Percentiles rank a stretch among this genome's conserved stretches.
Conservation (phyloP, 2,888 invertebrate genomes). For the Oscheius sp. region DNA sequence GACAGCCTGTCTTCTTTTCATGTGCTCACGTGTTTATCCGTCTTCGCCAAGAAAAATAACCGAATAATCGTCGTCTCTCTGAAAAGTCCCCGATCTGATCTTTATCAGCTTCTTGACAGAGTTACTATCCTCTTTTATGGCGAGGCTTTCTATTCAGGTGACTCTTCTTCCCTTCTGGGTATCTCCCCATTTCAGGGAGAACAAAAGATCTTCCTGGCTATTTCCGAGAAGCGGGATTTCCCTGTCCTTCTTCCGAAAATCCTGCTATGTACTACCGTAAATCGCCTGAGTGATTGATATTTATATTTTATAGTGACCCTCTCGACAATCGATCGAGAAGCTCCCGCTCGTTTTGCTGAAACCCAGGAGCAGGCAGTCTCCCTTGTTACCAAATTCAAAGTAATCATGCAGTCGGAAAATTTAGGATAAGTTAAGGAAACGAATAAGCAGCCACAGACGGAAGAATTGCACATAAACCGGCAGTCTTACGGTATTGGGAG, state of each 20-base stretch:
- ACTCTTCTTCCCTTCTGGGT: neutral
- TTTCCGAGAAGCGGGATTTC: slow-evolving; percentile 93
- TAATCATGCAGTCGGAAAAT: neutral
- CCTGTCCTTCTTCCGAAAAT: slow-evolving; percentile 94
- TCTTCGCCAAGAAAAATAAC: slow-evolving; percentile 86
- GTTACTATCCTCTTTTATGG: slow-evolving; percentile 87
- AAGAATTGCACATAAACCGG: slow-evolving; percentile 9
- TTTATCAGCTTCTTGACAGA: slow-evolving; percentile 92
- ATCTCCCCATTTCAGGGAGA: slow-evolving; percentile 80
- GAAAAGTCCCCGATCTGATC: slow-evolving; percentile 92
- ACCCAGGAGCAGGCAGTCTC: slow-evolving; percentile 80
- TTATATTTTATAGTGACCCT: slow-evolving; percentile 79
- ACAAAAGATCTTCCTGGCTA: slow-evolving; percentile 92
- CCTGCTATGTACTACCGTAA: slow-evolving; percentile 96
- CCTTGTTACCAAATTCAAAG: slow-evolving; percentile 45
- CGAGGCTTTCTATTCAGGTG: slow-evolving; percentile 81
- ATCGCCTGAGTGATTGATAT: slow-evolving; percentile 75
- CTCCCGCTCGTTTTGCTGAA: slow-evolving; percentile 89
- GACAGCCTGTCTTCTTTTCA: slow-evolving; percentile 95
- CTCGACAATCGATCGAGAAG: slow-evolving; percentile 84
- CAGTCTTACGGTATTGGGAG: slow-evolving; percentile 24
- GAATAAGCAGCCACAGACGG: neutral
- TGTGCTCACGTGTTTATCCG: slow-evolving; percentile 91
- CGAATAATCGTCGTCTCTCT: slow-evolving; percentile 90
- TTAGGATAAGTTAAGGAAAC: neutral